Conservation (phyloP, 2,888 invertebrate species). For the Colostygia pectinataria region DNA sequence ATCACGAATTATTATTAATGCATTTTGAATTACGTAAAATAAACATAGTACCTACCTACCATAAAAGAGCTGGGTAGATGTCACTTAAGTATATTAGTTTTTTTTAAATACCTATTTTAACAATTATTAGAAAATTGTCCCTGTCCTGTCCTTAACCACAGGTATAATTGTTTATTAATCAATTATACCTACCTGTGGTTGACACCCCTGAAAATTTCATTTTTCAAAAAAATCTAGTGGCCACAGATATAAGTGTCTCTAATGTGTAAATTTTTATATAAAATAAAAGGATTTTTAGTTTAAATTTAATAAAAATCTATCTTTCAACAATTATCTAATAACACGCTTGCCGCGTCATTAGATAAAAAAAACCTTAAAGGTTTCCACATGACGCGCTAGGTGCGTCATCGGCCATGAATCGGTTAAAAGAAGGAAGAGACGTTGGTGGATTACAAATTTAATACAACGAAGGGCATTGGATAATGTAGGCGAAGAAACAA, state of each 20-base stretch:
- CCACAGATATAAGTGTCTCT: neutral
- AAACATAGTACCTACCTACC: neutral
- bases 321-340: neutral
- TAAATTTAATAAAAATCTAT: neutral
- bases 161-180: too few species aligned
- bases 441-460: constrained; percentile 30
- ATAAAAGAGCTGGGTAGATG: neutral
- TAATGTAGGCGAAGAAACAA: constrained; percentile 27
- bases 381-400: too few species aligned
- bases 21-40: neutral
- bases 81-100: neutral
- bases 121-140: neutral
- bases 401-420: too few species aligned
- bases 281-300: neutral
- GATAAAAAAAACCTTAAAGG: too few species aligned
- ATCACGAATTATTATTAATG: neutral
- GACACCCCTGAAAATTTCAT: neutral
- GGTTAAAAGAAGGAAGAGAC: constrained; percentile 30
- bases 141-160: neutral
- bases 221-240: neutral
- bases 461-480: constrained; percentile 22
- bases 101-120: neutral
- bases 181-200: neutral
- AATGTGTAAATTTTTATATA: neutral
- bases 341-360: neutral